phyloP scores from a whole-genome alignment of 2,113 vertebrate genomes.

The Halcyon senegalensis region DNA sequence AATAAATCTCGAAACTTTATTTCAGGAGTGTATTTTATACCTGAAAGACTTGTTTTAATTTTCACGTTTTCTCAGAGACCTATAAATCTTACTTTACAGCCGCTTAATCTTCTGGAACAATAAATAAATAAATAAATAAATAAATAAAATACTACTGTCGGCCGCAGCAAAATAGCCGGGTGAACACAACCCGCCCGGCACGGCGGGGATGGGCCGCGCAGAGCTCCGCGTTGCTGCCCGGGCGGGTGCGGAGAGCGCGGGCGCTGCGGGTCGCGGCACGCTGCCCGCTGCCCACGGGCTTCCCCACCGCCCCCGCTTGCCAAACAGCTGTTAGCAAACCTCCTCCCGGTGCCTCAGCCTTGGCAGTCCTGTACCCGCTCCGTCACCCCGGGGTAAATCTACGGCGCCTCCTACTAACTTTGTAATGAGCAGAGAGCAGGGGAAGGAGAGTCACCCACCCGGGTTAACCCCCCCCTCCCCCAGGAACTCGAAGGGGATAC shows the following conservation, averaged over 20 bases:
- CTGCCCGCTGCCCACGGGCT: neutral
- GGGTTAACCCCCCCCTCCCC: neutral
- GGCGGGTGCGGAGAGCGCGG: neutral
- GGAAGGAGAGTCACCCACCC: neutral
- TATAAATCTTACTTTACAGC: conserved; percentile 32
- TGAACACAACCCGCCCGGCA: neutral
- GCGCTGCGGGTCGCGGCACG: neutral
- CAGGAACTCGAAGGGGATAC: neutral
- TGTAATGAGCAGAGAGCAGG: neutral
- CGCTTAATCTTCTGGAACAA: neutral
- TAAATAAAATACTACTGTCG: no score
- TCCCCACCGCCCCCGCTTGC: neutral
- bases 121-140: no score
- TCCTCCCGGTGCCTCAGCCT: neutral
- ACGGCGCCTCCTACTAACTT: neutral
- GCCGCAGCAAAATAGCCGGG: neutral
- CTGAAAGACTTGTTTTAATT: conserved; percentile 33
- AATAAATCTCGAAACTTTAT: conserved; percentile 23
- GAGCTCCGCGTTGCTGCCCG: neutral
- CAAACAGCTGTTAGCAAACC: neutral
- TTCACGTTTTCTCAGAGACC: conserved; percentile 27
- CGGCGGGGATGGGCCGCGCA: neutral
- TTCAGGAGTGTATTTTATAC: neutral
- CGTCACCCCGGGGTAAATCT: neutral
- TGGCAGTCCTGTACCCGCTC: neutral